phyloP scores from a whole-genome alignment of 2,888 invertebrate genomes.

The Eupithecia abbreviata region DNA sequence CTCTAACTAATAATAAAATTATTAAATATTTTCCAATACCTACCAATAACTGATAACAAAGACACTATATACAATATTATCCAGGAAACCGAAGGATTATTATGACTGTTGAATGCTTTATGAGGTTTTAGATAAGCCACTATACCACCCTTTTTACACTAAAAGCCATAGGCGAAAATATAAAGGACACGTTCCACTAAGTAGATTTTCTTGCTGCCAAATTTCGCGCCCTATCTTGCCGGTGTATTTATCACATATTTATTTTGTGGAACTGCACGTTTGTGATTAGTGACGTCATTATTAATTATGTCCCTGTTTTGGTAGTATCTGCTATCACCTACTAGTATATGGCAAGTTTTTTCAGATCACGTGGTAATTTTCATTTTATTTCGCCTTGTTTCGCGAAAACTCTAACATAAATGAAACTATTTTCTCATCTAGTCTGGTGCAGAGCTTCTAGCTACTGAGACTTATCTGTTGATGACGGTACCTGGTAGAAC shows the following conservation, averaged over 20 bases:
- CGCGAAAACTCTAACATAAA: no score
- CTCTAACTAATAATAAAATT: background rate
- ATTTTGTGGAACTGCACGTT: background rate
- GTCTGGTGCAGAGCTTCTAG: no score
- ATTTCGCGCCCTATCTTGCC: slow-evolving; percentile 19
- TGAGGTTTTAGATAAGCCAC: slow-evolving; percentile 33
- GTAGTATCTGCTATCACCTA: background rate
- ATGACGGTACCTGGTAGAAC: no score
- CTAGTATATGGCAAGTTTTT: background rate
- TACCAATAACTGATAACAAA: background rate
- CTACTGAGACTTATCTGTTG: no score
- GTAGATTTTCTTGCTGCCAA: slow-evolving; percentile 27
- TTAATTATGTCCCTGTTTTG: background rate
- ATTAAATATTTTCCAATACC: background rate
- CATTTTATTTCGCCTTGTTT: no score
- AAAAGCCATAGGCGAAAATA: slow-evolving; percentile 31
- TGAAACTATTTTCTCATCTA: no score
- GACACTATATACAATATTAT: background rate
- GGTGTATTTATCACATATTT: background rate
- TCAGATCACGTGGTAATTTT: no score
- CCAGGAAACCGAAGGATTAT: slow-evolving; percentile 13
- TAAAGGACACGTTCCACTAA: slow-evolving; percentile 32
- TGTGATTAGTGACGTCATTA: background rate
- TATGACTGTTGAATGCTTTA: slow-evolving; percentile 31
- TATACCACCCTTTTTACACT: slow-evolving; percentile 26